Evolutionary conservation across 53 echinoderm and acorn worm genomes (phyloP).

Genomic region (Luidia sarsii): DNA sequence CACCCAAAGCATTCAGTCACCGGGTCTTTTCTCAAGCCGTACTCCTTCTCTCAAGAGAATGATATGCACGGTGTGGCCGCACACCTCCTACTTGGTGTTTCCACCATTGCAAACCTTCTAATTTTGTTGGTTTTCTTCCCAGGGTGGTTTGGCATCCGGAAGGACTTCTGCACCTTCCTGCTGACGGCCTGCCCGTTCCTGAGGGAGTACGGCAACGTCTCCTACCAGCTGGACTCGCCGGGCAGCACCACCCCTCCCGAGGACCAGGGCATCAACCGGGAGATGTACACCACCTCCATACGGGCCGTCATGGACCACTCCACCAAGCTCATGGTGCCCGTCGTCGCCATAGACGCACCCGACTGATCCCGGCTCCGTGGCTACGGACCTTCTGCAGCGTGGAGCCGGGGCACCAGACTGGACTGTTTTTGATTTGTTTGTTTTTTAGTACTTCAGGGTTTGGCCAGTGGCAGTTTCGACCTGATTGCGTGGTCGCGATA

Average conservation of each 20-base stretch:
- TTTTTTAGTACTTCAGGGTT: no score
- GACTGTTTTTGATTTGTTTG: no score
- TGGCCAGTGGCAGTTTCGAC: no score
- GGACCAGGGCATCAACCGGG: conserved; percentile 67
- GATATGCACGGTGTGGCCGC: no score
- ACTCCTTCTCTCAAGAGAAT: no score
- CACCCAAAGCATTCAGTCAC: no score
- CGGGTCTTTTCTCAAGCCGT: no score
- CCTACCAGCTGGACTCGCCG: conserved; percentile 67
- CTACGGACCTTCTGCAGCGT: no score
- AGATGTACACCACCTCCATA: conserved; percentile 73
- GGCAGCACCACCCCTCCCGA: conserved; percentile 18
- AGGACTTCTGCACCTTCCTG: conserved; percentile 95
- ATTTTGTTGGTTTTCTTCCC: neutral
- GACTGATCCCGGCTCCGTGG: conserved; percentile 79
- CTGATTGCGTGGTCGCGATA: no score
- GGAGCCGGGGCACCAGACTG: no score
- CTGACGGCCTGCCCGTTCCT: conserved; percentile 82
- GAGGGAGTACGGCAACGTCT: conserved; percentile 94
- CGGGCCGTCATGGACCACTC: conserved; percentile 71
- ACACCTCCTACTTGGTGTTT: no score
- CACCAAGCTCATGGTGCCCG: conserved; percentile 77
- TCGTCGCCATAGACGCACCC: conserved; percentile 84
- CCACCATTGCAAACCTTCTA: no score
- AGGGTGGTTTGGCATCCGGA: conserved; percentile 99